These are phyloP conservation scores for Synergus laeviventris DNA, from an alignment of 2,888 invertebrate species.

Conservation along the genomic window DNA sequence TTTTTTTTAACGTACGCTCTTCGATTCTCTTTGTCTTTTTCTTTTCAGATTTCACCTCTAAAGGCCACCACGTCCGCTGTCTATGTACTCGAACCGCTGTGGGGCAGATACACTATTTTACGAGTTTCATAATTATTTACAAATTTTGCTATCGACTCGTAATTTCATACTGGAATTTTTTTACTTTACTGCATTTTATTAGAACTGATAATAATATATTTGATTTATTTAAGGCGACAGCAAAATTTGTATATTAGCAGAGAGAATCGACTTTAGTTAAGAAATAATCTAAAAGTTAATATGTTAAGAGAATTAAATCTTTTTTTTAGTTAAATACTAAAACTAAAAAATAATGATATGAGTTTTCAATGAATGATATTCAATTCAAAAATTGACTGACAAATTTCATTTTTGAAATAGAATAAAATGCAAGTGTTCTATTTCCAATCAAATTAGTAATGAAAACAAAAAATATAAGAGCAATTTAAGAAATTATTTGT, in stretches of 20 bases:
- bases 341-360: background rate
- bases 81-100: slow-evolving; percentile 75
- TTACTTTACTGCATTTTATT: background rate
- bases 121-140: slow-evolving; percentile 15
- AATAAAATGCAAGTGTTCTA: slow-evolving; percentile 33
- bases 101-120: slow-evolving; percentile 58
- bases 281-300: background rate
- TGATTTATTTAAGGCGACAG: background rate
- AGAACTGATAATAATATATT: background rate
- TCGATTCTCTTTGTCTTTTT: slow-evolving; percentile 50
- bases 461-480: too few species aligned
- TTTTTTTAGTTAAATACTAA: background rate
- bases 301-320: background rate
- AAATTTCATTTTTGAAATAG: background rate
- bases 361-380: background rate
- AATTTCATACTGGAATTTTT: background rate
- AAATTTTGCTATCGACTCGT: background rate
- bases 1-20: slow-evolving; percentile 44
- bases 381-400: background rate
- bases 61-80: slow-evolving; percentile 73
- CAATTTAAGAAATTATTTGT: too few species aligned
- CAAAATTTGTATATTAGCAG: slow-evolving; percentile 17
- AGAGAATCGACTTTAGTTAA: slow-evolving; percentile 15
- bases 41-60: slow-evolving; percentile 57
- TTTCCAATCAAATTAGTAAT: background rate